These are phyloP conservation scores for Cladopsammia gracilis DNA, from an alignment of 64 coral and sea anemone species.

Conservation along the genomic window DNA sequence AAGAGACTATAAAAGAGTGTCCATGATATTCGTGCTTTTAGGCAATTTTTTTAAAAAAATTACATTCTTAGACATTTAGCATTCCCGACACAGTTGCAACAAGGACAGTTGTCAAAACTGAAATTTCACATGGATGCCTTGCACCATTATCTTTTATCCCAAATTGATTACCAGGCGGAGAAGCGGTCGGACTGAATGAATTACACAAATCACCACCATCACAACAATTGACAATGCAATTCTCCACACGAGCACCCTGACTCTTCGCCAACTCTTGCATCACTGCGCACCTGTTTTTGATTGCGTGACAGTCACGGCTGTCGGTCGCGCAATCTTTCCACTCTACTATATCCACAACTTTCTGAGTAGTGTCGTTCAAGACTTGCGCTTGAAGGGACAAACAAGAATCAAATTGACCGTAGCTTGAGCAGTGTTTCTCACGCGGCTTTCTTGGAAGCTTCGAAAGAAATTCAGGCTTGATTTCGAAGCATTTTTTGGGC, in stretches of 20 bases:
- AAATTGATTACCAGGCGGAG: not conserved
- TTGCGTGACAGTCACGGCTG: conserved; percentile 49
- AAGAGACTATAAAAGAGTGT: too few species aligned
- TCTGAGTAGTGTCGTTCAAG: not conserved
- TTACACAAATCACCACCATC: conserved; percentile 57
- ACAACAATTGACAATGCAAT: conserved; percentile 55
- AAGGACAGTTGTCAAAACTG: not conserved
- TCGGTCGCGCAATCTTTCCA: conserved; percentile 57
- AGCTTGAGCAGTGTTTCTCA: conserved; percentile 3
- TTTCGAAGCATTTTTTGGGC: not conserved
- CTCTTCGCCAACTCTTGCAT: not conserved
- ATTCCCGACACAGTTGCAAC: not conserved
- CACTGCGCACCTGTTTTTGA: conserved; percentile 20
- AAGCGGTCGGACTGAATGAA: not conserved
- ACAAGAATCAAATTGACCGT: conserved; percentile 7
- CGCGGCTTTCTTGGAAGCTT: not conserved
- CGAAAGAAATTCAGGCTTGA: not conserved
- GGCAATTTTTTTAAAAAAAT: too few species aligned
- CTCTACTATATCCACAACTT: not conserved
- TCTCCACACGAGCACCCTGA: conserved; percentile 20
- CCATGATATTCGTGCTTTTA: too few species aligned
- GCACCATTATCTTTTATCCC: not conserved
- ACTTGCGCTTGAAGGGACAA: not conserved
- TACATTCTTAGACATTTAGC: too few species aligned
- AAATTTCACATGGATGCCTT: not conserved